Base-by-base conservation (phyloP, 2,888 invertebrate species). In the Megalurothrips usitatus region DNA sequence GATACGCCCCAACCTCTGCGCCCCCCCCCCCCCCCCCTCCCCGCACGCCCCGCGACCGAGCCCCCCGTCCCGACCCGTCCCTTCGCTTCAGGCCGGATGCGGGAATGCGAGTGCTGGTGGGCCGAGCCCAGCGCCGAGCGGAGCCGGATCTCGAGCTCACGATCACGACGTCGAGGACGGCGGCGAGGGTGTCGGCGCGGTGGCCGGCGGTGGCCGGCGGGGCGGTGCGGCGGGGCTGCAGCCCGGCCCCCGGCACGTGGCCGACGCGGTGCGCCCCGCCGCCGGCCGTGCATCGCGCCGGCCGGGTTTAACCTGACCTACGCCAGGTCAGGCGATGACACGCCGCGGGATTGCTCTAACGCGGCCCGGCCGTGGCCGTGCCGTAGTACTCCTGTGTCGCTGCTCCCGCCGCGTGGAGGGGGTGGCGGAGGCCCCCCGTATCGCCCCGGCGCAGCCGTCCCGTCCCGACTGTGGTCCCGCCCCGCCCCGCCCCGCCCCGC, bases 231-330 rank as follows among this genome's bases (percentile, higher is more conserved):
- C n/a, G n/a, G n/a, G n/a, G n/a, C n/a, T n/a, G n/a, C n/a, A n/a
- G n/a, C n/a, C n/a, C n/a, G n/a, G n/a, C n/a, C n/a, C n/a, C 34
- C 34, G 34, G 34, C 34, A 43, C 34, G 34, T 43, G 34, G 34
- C 34, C 34, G n/a, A n/a, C 52, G 14, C 52, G 9, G 14, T 17
- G 14, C 52, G 9, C 52, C 52, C 58, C 58, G 1, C 58, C 14
- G 6, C 17, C 1, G 4, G 14, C 58, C 14, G 17, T n/a, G 12
- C 58, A 17, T 8, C 58, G 58, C 58, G 58, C 58, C 58, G 52
- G 52, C 17, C 52, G 58, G n/a, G 23, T 75, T 75, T 26, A 75
- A 75, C 23, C 68, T 75, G 68, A 75, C 68, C 68, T 75, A 75
- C 26, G 68, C 68, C 26, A 75, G 68, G 68, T 12, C 23, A 26